Base-by-base conservation (phyloP, 2,888 invertebrate genomes). In the Cylindroiulus punctatus region DNA sequence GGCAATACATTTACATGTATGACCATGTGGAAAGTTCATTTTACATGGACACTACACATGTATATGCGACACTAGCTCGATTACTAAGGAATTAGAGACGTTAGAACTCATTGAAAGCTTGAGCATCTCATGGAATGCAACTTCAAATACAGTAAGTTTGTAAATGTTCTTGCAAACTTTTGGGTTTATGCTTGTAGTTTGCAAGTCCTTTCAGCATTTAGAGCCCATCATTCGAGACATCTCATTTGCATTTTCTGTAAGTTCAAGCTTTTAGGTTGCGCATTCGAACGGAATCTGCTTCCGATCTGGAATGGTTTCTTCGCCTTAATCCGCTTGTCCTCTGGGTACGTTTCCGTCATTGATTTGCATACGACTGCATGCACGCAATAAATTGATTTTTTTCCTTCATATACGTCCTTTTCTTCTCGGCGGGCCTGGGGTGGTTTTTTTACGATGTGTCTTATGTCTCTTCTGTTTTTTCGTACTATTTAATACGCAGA, bases 351-450 rank as follows among this genome's bases (percentile, higher is more conserved):
- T 76, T 76, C 26, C 76, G 26, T 30, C 76, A 30, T 65, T 76
- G 76, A 76, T 76, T 76, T 76, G 76, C 76, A 76, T 76, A 30
- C 76, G 76, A 7, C 57, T 65, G 0, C 22, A 65, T n/a, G n/a
- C 1, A 65, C 22, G 57, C 76, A 12, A 76, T 76, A 76, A 76
- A 76, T 76, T 76, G 76, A 76, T 76, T 76, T 76, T 76, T 76
- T 76, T 76, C 1, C 12, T 76, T 76, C 12, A 44, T 44, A 10
- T 22, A 22, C 26, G 26, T 14, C 14, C 76, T 26, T 76, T 76
- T 30, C 76, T 76, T 36, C 36, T 36, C 3, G 36, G 36, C 14
- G 76, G 26, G 7, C 22, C 3, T 76, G 76, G 30, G 30, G 30
- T 30, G 30, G 26, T 12, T 12, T 30, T 76, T 65, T 76, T 76